These are phyloP conservation scores for Pelmatolapia mariae DNA, from an alignment of 2,113 vertebrate genomes.

Conservation along the genomic window DNA sequence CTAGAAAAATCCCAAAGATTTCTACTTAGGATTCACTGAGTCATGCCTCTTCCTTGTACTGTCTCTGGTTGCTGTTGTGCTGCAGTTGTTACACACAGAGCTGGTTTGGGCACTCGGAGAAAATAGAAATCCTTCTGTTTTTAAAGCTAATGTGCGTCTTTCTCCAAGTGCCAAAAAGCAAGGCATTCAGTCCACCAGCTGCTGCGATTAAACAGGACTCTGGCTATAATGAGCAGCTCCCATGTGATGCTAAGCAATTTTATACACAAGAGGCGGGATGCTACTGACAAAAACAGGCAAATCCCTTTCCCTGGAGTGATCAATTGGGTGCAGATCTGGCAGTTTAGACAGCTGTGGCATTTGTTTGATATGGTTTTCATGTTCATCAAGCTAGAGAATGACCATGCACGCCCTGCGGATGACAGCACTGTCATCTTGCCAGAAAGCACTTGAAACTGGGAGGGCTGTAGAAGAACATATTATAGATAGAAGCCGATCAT, in stretches of 20 bases:
- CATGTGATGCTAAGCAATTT: background rate
- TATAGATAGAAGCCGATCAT: background rate
- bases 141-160: background rate
- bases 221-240: slow-evolving; percentile 2
- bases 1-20: background rate
- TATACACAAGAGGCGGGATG: background rate
- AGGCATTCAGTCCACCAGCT: background rate
- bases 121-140: background rate
- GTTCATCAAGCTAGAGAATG: slow-evolving; percentile 37
- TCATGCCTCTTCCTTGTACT: background rate
- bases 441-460: background rate
- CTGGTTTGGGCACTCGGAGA: background rate
- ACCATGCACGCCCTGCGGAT: background rate
- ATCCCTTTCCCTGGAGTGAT: background rate
- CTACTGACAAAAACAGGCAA: slow-evolving; percentile 4
- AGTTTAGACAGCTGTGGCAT: slow-evolving; percentile 54
- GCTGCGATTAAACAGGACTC: background rate
- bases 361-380: slow-evolving; percentile 37
- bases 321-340: slow-evolving; percentile 14
- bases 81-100: background rate
- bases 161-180: background rate
- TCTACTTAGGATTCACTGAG: background rate
- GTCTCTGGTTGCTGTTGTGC: background rate
- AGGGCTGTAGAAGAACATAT: slow-evolving; percentile 1
- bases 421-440: slow-evolving; percentile 14